Evolutionary conservation across 2,888 invertebrate genomes (phyloP).

Genomic region (Uropetala carovei): DNA sequence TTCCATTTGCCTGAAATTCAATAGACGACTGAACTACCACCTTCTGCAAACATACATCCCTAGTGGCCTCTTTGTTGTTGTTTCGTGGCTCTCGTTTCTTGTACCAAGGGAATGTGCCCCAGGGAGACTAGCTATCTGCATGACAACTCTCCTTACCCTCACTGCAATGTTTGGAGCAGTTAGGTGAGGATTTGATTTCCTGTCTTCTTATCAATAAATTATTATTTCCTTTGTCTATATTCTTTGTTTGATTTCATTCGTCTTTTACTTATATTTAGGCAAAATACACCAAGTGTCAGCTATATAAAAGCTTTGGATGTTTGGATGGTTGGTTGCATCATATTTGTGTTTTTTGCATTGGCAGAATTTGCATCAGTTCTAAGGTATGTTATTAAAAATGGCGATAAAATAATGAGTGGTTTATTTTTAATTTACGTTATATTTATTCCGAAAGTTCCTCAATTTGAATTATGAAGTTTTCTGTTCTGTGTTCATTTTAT

Average conservation of each 20-base stretch:
- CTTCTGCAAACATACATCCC: slow-evolving; percentile 69
- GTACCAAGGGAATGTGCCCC: slow-evolving; percentile 68
- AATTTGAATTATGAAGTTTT: not conserved
- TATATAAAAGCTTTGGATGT: slow-evolving; percentile 66
- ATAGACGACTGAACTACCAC: slow-evolving; percentile 68
- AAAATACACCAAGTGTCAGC: slow-evolving; percentile 65
- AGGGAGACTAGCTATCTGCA: slow-evolving; percentile 69
- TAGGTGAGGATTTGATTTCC: slow-evolving; percentile 66
- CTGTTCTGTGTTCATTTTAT: not conserved
- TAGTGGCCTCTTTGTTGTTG: slow-evolving; percentile 68
- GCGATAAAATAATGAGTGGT: not conserved
- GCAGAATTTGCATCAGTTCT: slow-evolving; percentile 65
- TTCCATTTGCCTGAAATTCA: slow-evolving; percentile 66
- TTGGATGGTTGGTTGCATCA: slow-evolving; percentile 66
- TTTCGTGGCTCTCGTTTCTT: slow-evolving; percentile 69
- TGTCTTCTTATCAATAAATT: not conserved
- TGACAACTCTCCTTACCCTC: slow-evolving; percentile 69
- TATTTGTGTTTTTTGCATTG: slow-evolving; percentile 65
- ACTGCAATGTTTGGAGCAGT: slow-evolving; percentile 69
- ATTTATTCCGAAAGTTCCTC: not conserved
- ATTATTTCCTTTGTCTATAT: not conserved
- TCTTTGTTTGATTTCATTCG: not conserved
- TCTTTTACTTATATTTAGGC: not conserved
- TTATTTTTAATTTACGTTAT: not conserved
- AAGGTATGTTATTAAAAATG: slow-evolving; percentile 16